phyloP scores from a whole-genome alignment of 2,113 vertebrate genomes.

The Hepsetus odoe region DNA sequence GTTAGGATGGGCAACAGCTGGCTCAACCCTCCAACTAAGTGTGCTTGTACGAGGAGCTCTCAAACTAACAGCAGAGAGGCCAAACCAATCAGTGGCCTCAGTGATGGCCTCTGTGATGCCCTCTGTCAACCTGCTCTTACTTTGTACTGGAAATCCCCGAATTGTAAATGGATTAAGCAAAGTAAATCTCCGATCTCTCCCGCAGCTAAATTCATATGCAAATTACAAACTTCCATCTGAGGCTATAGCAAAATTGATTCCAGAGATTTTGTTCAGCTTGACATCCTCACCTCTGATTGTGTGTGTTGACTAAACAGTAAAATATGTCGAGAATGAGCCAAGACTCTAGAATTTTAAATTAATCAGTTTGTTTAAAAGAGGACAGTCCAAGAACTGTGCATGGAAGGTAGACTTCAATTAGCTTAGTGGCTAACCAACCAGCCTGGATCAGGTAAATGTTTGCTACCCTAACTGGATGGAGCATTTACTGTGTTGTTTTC shows the following conservation, averaged over 20 bases:
- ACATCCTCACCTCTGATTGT: not conserved
- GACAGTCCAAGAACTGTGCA: no score
- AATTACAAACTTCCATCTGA: not conserved
- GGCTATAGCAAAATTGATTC: not conserved
- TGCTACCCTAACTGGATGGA: no score
- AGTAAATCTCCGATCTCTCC: not conserved
- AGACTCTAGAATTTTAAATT: not conserved
- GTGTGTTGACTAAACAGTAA: not conserved
- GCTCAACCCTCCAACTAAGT: conserved; percentile 33
- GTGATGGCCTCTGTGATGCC: not conserved
- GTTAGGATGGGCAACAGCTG: conserved; percentile 34
- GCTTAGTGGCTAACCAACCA: no score
- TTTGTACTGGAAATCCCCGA: not conserved
- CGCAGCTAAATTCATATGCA: not conserved
- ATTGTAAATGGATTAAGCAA: not conserved
- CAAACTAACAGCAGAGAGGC: conserved; percentile 23
- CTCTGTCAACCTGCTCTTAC: not conserved
- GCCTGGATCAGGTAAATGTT: no score
- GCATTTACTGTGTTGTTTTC: no score
- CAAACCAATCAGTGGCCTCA: conserved; percentile 26
- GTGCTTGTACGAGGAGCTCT: conserved; percentile 18
- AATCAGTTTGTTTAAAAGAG: no score
- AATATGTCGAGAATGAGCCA: not conserved
- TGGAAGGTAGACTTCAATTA: no score
- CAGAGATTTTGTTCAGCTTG: not conserved